Percentiles rank a stretch among this genome's conserved stretches.
Conservation (phyloP, 2,888 invertebrate species). For the Plusia festucae region DNA sequence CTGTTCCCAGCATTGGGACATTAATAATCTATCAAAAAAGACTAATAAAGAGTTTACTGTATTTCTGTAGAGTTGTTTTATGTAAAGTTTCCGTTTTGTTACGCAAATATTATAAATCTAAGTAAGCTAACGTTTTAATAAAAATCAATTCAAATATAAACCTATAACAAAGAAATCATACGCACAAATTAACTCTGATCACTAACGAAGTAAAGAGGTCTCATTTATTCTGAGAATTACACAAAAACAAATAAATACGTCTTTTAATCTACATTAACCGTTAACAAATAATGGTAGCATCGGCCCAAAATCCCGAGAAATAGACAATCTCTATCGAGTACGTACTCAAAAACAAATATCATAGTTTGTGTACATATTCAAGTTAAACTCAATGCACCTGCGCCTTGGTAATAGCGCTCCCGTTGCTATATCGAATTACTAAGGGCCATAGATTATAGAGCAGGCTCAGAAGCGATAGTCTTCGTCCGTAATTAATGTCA, state of each 20-base stretch:
- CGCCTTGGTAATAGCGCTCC: slow-evolving; percentile 52
- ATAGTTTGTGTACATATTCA: slow-evolving; percentile 42
- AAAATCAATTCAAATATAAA: background rate
- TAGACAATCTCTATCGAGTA: slow-evolving; percentile 35
- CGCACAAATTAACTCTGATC: background rate
- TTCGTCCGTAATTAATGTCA: background rate
- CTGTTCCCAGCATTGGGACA: too few species aligned
- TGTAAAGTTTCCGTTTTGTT: too few species aligned
- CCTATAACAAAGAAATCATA: background rate
- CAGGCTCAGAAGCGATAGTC: slow-evolving; percentile 16
- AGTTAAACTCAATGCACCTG: slow-evolving; percentile 59
- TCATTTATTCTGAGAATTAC: slow-evolving; percentile 44
- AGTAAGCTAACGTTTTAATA: too few species aligned
- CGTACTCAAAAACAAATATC: slow-evolving; percentile 46
- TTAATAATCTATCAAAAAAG: too few species aligned
- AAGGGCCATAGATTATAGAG: slow-evolving; percentile 45
- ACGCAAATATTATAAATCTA: too few species aligned
- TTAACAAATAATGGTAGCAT: slow-evolving; percentile 40
- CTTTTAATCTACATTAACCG: slow-evolving; percentile 54
- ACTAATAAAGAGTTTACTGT: too few species aligned
- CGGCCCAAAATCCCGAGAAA: slow-evolving; percentile 48
- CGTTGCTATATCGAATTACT: slow-evolving; percentile 57
- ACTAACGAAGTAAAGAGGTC: background rate
- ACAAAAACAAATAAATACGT: slow-evolving; percentile 42
- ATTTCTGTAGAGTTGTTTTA: too few species aligned